Evolutionary conservation across 2,797 vertebrate genomes (phyloP), one percentile per base, ranked within the genome.

Genomic region (Sparidentex hasta): DNA sequence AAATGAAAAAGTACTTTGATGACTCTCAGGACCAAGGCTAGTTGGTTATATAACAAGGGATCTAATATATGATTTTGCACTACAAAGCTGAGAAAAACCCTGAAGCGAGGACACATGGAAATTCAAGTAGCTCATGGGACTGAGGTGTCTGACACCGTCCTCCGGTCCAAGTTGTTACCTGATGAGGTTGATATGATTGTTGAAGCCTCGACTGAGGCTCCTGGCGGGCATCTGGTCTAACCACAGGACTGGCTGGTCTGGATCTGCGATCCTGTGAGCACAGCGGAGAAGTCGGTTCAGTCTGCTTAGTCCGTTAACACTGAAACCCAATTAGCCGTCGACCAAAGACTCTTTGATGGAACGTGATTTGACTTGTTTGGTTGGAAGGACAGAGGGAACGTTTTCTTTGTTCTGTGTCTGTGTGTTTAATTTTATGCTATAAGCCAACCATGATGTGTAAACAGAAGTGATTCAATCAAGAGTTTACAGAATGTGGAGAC

Each of bases 131-230:
- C 52, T 21, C 44, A 0, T 7, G 23, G 14, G 71, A n/a, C 5
- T n/a, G 0, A 7, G 7, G 64, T 3, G 7, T 20, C 23, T 16
- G 8, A 14, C 47, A 6, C 4, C 0, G 13, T 33, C 18, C 11
- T 13, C 0, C 0, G 21, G 17, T 14, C 21, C 7, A 4, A n/a
- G 33, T 16, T 23, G 41, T 63, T 94, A 99, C 98, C 98, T 97
- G 94, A 99, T 99, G 70, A 99, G 94, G 75, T 99, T 99, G 91
- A 99, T 99, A 86, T 99, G 98, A 86, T 99, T 99, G 94, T 99
- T 99, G 87, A 99, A 99, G 67, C 98, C 98, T 90, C 98, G 95
- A 85, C 97, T 98, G 43, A 99, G 97, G 70, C 97, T 99, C 81
- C 95, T 94, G 50, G 97, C 96, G 48, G 98, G 98, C 98, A 99